Base-by-base conservation (phyloP, 2,888 invertebrate genomes). In the Eurois occulta region DNA sequence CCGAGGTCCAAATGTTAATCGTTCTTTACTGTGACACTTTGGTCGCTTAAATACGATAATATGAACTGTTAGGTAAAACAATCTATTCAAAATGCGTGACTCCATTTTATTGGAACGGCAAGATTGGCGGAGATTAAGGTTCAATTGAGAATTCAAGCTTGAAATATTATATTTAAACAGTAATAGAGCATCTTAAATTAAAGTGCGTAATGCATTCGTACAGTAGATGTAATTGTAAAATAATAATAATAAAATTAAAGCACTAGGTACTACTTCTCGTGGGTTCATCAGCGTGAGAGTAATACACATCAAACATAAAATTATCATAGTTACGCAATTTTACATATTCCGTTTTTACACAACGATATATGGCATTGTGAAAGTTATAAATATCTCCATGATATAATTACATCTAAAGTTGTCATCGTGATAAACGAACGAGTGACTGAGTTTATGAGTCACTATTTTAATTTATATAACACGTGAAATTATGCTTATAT, bases 351-450 rank as follows among this genome's bases (percentile, higher is more conserved):
- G 24, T 62, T 21, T 77, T 69, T 80, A 80, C 48, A 35, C 70
- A 75, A 83, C 32, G 4, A 38, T 58, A 60, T 60, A 43, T 60
- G 21, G 35, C 32, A 71, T 68, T 81, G 64, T 69, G 71, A 85
- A 83, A 66, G n/a, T 72, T 72, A 55, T 70, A 69, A 80, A 28
- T 80, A 66, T 68, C 16, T 48, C 48, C 28, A 28, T 71, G 62
- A 58, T 75, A 55, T 78, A 66, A 52, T 60, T 46, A 65, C 69
- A 65, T 58, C 52, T 75, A 32, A 48, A 74, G 28, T 43, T 69
- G 67, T 79, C 60, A 81, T 77, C 67, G 60, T 48, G 77, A 84
- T 80, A 76, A 85, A 85, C 65, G n/a, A 85, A 85, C 65, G n/a
- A 64, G 62, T 71, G 46, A 60, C 58, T 46, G 43, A 32, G 24